These are phyloP conservation scores for Willisornis vidua DNA, from an alignment of 2,113 vertebrate genomes.

Conservation along the genomic window DNA sequence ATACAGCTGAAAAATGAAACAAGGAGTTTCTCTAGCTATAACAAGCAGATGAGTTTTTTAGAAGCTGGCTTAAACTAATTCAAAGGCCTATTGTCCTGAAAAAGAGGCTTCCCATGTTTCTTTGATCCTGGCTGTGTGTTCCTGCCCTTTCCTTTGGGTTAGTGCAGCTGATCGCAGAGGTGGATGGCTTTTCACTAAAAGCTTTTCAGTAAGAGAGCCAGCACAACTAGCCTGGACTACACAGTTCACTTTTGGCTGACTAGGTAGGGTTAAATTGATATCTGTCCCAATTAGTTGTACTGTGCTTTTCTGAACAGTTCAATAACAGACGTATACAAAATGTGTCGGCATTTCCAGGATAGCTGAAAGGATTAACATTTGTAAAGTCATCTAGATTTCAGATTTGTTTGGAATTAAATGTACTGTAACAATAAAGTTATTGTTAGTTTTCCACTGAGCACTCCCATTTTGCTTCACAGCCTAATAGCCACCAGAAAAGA, in stretches of 20 bases:
- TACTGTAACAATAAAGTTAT: conserved; percentile 33
- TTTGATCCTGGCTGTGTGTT: not conserved
- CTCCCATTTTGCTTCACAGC: conserved; percentile 36
- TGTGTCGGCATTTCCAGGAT: not conserved
- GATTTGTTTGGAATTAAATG: conserved; percentile 23
- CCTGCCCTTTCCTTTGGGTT: not conserved
- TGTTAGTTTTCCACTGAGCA: conserved; percentile 25
- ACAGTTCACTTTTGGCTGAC: not conserved
- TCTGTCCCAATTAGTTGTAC: not conserved
- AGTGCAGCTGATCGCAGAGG: not conserved
- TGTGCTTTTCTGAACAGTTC: not conserved
- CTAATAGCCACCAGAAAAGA: conserved; percentile 24
- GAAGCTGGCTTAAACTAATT: not conserved
- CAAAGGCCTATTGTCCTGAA: not conserved
- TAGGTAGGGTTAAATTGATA: not conserved
- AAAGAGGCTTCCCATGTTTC: not conserved
- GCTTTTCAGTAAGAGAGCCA: not conserved
- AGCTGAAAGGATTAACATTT: conserved; percentile 13
- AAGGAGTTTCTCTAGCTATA: not conserved
- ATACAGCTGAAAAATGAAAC: not conserved
- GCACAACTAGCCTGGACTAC: not conserved
- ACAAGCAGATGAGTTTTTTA: not conserved
- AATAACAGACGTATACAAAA: not conserved
- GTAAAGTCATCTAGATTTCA: conserved; percentile 14
- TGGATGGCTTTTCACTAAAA: not conserved